phyloP scores from a whole-genome alignment of 2,797 vertebrate genomes.

The Pygocentrus nattereri region DNA sequence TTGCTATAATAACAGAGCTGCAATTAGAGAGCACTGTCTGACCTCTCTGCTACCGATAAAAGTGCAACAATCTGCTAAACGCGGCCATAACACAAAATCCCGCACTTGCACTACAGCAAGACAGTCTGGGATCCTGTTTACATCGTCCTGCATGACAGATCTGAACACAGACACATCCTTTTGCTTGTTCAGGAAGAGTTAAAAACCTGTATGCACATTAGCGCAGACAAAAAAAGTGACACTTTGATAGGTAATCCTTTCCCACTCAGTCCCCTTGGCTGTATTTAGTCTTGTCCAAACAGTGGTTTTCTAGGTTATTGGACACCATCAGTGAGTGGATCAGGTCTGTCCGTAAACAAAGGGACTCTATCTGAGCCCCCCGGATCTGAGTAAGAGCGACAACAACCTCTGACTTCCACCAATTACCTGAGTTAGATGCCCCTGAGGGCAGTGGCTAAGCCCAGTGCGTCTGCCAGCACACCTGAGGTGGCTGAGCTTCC shows the following conservation, averaged over 20 bases:
- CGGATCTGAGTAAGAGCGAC: constrained; percentile 67
- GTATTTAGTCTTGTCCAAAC: constrained; percentile 70
- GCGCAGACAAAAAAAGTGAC: constrained; percentile 60
- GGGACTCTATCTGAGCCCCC: constrained; percentile 63
- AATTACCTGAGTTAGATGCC: constrained; percentile 63
- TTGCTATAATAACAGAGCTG: background rate
- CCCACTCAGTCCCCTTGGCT: constrained; percentile 63
- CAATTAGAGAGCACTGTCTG: constrained; percentile 29
- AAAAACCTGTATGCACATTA: constrained; percentile 55
- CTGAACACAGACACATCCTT: constrained; percentile 33
- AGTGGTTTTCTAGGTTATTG: constrained; percentile 68
- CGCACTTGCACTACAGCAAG: constrained; percentile 50
- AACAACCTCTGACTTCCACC: constrained; percentile 68
- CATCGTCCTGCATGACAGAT: constrained; percentile 57
- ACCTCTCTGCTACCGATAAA: constrained; percentile 40
- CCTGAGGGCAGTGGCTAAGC: constrained; percentile 50
- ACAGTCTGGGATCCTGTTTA: constrained; percentile 64
- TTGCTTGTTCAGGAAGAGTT: constrained; percentile 57
- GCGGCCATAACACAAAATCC: constrained; percentile 50
- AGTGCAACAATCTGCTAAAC: constrained; percentile 48
- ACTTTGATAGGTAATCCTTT: constrained; percentile 61
- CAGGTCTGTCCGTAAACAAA: constrained; percentile 65
- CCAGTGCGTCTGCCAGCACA: constrained; percentile 52
- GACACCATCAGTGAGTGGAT: constrained; percentile 70
- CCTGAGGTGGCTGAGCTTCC: constrained; percentile 57